Base-by-base conservation (phyloP, 1,140 invertebrate species). In the Aphelinus atriplicis region DNA sequence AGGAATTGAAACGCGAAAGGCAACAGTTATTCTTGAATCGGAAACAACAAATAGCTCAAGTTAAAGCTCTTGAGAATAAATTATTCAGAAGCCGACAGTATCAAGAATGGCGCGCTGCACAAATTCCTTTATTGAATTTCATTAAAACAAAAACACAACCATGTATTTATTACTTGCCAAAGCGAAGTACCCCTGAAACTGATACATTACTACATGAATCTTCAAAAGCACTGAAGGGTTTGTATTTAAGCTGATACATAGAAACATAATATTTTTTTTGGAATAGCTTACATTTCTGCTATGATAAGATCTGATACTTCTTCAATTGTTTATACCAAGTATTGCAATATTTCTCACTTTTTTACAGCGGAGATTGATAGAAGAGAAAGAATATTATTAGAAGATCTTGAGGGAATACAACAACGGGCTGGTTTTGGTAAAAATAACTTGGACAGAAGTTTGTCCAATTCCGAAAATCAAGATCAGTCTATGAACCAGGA, bases 81-180 rank as follows among this genome's bases (percentile, higher is more conserved):
- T 94, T 98, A 90, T 92, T 92, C 9, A 90, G 96, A 47, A 93
- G 96, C 74, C 92, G 94, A 80, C 94, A 97, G 85, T 96, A 96
- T 85, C 93, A 97, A 79, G 91, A 92, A 71, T 98, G 96, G 95
- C 96, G 97, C 83, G 89, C 90, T 7, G 92, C 93, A 60, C 94
- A 96, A 72, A 91, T 91, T 78, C 91, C 92, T 51, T 89, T 97
- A 45, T 89, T 91, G 43, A 92, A 94, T 84, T 98, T 96, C 81
- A 97, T 99, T 79, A 90, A 93, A 83, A 98, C 97, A 1, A 95
- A 94, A 85, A 88, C 94, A 1, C 94, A 95, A 82, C 97, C 97
- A 47, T 90, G 92, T 62, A 91, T 99, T 71, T 97, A 95, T 88
- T 99, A 94, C 89, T 82, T 95, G 80, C 97, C 97, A 6, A 95